Evolutionary conservation across 2,113 vertebrate genomes (phyloP).

Genomic region (Sterrhoptilus dennistouni): DNA sequence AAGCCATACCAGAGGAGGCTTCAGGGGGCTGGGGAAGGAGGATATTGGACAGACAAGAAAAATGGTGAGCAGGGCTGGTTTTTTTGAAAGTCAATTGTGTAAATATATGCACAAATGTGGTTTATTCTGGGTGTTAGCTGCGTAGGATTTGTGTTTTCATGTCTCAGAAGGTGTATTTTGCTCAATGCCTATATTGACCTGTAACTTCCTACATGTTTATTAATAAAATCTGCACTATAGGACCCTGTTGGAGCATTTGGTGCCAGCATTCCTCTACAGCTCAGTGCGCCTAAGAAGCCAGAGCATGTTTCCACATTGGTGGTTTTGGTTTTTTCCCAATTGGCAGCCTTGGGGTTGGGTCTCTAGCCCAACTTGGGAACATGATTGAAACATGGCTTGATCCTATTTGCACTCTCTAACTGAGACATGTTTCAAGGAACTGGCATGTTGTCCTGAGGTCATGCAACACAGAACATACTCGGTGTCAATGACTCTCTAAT

Average conservation of each 20-base stretch:
- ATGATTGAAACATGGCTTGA: constrained; percentile 4
- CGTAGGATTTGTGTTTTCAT: background rate
- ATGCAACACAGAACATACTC: background rate
- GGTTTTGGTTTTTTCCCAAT: background rate
- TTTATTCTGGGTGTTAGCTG: background rate
- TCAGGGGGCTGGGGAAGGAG: background rate
- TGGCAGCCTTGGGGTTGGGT: background rate
- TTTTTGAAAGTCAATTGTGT: background rate
- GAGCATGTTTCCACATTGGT: background rate
- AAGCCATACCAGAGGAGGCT: background rate
- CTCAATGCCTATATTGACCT: background rate
- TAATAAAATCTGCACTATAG: background rate
- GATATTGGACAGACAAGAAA: background rate
- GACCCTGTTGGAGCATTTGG: background rate
- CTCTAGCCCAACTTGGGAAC: background rate
- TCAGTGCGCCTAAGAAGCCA: background rate
- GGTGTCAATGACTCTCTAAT: constrained; percentile 5
- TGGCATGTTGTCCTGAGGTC: constrained; percentile 36
- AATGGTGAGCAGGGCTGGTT: background rate
- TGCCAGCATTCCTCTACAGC: background rate
- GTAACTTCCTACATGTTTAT: rapidly evolving
- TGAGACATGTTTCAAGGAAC: constrained; percentile 6
- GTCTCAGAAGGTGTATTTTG: background rate
- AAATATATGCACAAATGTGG: rapidly evolving
- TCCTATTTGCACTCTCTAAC: constrained; percentile 35